phyloP scores from a whole-genome alignment of 2,113 vertebrate genomes.

The Catagonus wagneri region DNA sequence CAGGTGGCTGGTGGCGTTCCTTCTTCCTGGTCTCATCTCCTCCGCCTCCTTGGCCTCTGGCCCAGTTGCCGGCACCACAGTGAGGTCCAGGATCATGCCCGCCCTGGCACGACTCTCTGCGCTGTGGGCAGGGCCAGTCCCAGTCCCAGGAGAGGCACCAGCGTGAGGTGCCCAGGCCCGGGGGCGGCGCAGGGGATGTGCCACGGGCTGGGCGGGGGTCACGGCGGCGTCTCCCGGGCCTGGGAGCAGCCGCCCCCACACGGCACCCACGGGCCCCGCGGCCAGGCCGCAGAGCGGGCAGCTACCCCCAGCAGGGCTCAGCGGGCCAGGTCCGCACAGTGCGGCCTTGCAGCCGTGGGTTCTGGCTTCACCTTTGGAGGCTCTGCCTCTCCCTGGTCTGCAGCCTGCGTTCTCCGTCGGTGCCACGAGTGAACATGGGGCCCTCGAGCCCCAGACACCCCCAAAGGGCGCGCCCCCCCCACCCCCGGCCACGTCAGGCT shows the following conservation, averaged over 20 bases:
- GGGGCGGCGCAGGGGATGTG: too few relatives aligned
- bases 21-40: too few relatives aligned
- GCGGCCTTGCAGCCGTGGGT: not conserved
- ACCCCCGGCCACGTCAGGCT: not conserved
- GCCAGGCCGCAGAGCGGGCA: too few relatives aligned
- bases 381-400: not conserved
- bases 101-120: not conserved
- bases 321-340: too few relatives aligned
- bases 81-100: rapidly evolving
- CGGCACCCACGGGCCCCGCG: too few relatives aligned
- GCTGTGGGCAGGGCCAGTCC: not conserved
- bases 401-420: not conserved
- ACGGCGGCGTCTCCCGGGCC: too few relatives aligned
- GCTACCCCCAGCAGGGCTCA: not conserved
- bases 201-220: too few relatives aligned
- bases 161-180: too few relatives aligned
- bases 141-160: too few relatives aligned
- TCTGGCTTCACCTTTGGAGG: not conserved
- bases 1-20: rapidly evolving
- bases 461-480: not conserved
- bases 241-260: too few relatives aligned
- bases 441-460: not conserved
- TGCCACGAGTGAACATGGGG: not conserved
- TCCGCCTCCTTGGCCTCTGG: not conserved
- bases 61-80: rapidly evolving